Evolutionary conservation across 2,113 vertebrate genomes (phyloP).

Genomic region (Crotalus helleri): DNA sequence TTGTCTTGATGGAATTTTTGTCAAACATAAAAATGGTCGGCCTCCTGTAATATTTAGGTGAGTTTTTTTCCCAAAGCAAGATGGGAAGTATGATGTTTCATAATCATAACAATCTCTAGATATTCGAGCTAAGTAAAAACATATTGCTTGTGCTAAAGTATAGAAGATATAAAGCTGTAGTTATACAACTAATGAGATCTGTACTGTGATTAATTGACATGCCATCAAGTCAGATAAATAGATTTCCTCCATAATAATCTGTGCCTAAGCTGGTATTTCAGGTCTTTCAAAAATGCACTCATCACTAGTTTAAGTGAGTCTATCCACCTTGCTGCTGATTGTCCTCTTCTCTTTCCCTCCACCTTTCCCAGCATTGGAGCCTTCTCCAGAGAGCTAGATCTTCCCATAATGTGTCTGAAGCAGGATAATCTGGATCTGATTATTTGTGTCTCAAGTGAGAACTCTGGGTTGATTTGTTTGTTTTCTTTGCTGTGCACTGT

Average conservation of each 20-base stretch:
- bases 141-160: not conserved
- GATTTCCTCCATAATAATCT: not conserved
- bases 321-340: not conserved
- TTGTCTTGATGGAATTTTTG: slow-evolving; percentile 92
- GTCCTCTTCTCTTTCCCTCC: not conserved
- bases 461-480: not conserved
- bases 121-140: not conserved
- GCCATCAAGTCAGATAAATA: not conserved
- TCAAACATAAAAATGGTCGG: slow-evolving; percentile 91
- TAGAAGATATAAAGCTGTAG: not conserved
- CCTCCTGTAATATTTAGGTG: slow-evolving; percentile 88
- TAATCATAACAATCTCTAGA: not conserved
- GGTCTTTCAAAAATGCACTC: not conserved
- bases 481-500: not conserved
- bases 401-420: not conserved
- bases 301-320: not conserved
- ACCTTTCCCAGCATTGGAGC: not conserved
- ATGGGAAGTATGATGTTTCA: not conserved
- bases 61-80: slow-evolving; percentile 21
- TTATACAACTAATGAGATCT: not conserved
- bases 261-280: not conserved
- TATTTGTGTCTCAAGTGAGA: not conserved
- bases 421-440: not conserved
- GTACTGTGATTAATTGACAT: not conserved
- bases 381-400: not conserved